Percentiles rank a stretch among this genome's conserved stretches.
phyloP scores from a whole-genome alignment of 2,888 invertebrate species.

The Cryptosula pallasiana region DNA sequence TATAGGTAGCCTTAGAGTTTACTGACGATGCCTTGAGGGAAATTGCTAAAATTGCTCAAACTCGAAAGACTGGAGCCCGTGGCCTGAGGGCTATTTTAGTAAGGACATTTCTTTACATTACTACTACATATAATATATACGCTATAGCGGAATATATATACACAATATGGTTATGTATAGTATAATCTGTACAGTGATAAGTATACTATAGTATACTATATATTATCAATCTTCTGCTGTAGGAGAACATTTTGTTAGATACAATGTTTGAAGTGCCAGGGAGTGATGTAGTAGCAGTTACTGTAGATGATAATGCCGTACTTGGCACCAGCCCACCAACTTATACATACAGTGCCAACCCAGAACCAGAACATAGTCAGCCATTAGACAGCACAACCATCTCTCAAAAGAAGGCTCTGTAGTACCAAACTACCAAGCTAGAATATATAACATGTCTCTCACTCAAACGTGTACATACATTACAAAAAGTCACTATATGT shows the following conservation, averaged over 20 bases:
- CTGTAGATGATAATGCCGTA: conserved; percentile 64
- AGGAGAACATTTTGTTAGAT: conserved; percentile 87
- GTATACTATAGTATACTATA: too few species aligned
- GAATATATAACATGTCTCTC: too few species aligned
- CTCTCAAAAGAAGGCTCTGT: conserved; percentile 1
- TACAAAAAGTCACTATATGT: too few species aligned
- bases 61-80: conserved; percentile 88
- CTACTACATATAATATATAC: too few species aligned
- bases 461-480: too few species aligned
- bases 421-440: too few species aligned
- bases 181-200: too few species aligned
- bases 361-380: background rate
- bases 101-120: too few species aligned
- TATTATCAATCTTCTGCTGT: too few species aligned
- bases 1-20: conserved; percentile 82
- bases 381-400: background rate
- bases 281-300: conserved; percentile 80
- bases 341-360: conserved; percentile 9
- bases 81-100: conserved; percentile 93
- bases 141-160: too few species aligned
- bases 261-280: conserved; percentile 99
- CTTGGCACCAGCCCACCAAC: background rate
- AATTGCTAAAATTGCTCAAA: conserved; percentile 88
- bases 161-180: too few species aligned
- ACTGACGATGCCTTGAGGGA: conserved; percentile 79